These are phyloP conservation scores for Ciconia maguari DNA, from an alignment of 2,113 vertebrate genomes.

Conservation along the genomic window DNA sequence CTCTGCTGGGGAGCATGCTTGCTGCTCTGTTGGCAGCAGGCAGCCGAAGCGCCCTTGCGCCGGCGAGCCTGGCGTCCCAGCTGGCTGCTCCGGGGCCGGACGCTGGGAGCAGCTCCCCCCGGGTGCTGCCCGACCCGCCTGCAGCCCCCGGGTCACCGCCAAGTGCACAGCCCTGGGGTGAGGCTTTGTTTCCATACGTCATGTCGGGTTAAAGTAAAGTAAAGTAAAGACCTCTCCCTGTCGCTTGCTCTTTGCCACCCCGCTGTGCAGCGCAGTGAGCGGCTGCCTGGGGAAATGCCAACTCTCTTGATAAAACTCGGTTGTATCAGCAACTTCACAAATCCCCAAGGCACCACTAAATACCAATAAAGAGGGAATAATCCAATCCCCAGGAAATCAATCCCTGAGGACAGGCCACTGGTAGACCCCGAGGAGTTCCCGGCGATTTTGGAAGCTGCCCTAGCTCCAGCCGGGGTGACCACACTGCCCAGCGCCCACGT, in stretches of 20 bases:
- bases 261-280: rapidly evolving
- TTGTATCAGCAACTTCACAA: background rate
- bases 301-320: rapidly evolving
- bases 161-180: background rate
- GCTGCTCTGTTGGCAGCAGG: background rate
- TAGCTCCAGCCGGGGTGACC: background rate
- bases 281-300: background rate
- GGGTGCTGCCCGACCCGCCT: too few species aligned
- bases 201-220: background rate
- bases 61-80: background rate
- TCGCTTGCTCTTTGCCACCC: too few species aligned
- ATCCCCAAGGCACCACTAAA: background rate
- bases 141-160: too few species aligned
- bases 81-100: background rate
- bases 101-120: background rate
- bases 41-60: background rate
- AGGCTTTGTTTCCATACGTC: too few species aligned
- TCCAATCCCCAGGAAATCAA: background rate
- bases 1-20: too few species aligned
- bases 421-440: too few species aligned
- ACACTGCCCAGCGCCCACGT: rapidly evolving
- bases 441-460: background rate
- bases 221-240: background rate
- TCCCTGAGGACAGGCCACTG: background rate
- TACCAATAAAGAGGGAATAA: background rate